Percentiles rank a stretch among this genome's conserved stretches.
phyloP scores from a whole-genome alignment of 2,113 vertebrate genomes.

The Eudyptes chrysolophus region DNA sequence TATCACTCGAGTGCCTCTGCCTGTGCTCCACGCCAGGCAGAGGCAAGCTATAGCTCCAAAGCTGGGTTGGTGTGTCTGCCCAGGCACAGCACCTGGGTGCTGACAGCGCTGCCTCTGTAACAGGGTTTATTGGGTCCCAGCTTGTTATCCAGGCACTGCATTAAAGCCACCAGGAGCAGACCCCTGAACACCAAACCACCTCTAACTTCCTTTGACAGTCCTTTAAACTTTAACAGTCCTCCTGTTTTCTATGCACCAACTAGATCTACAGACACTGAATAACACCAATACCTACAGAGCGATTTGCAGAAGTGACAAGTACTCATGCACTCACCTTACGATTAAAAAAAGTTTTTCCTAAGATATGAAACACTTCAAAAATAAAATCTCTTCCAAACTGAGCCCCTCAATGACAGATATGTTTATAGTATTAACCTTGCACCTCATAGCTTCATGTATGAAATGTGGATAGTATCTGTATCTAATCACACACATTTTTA shows the following conservation, averaged over 20 bases:
- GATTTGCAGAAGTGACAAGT: background rate
- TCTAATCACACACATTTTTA: background rate
- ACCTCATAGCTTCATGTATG: background rate
- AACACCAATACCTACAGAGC: background rate
- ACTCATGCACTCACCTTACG: background rate
- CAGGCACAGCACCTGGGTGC: accelerated
- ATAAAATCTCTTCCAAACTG: background rate
- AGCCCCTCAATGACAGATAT: background rate
- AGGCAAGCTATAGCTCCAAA: background rate
- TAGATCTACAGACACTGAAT: background rate
- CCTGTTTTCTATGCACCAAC: background rate
- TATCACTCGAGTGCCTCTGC: accelerated
- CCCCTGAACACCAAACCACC: background rate
- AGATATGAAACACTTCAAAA: background rate
- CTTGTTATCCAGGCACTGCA: background rate
- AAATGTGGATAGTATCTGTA: background rate
- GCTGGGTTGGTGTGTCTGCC: accelerated
- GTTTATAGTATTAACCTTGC: background rate
- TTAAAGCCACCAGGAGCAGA: background rate
- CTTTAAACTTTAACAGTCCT: background rate
- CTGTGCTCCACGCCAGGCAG: background rate
- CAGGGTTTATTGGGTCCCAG: background rate
- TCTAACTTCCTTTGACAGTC: background rate
- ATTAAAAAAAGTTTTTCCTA: background rate
- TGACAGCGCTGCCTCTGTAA: background rate